Evolutionary conservation across 2,888 invertebrate genomes (phyloP), one percentile per base, ranked within the genome.

Genomic region (Diarsia dahlii): DNA sequence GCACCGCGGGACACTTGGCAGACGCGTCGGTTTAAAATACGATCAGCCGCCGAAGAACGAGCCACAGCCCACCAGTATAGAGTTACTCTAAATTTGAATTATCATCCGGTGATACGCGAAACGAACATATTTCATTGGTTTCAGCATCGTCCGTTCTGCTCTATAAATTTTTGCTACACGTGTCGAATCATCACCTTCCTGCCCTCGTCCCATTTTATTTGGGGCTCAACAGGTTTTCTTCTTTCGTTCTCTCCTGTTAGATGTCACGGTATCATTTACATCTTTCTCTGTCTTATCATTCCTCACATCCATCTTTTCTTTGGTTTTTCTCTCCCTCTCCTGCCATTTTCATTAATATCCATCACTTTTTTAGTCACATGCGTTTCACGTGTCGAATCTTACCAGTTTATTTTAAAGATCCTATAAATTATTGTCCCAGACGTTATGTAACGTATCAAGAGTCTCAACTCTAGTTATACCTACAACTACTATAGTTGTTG

Each of bases 1-100:
- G 74, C 82, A 82, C 84, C 85, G 88, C 89, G 94, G 91, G 92
- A 93, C 93, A 94, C 92, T 95, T 95, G 95, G 95, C 96, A 96
- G 90, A 87, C 91, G 89, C 84, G 82, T 82, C 87, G 88, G 87
- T 93, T 91, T 93, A 93, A 95, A 95, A 94, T 95, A 94, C 92
- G 90, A 90, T 88, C 82, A 85, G 84, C 86, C 87, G 83, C 80
- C 79, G 84, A 74, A 72, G 74, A 71, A 71, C 68, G 74, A 72
- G 74, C 65, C 60, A 71, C 73, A 74, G 58, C 71, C 60, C 63
- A 76, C 65, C 63, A 84, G 87, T 85, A 63, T 88, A 85, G 84
- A 81, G 68, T 90, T 89, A 82, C 87, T 81, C 80, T 84, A 84
- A 86, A 81, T 83, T 78, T 84, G 84, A 80, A 83, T 82, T 68